Conservation (phyloP, 2,888 invertebrate genomes). For the Lithophane semibrunnea region DNA sequence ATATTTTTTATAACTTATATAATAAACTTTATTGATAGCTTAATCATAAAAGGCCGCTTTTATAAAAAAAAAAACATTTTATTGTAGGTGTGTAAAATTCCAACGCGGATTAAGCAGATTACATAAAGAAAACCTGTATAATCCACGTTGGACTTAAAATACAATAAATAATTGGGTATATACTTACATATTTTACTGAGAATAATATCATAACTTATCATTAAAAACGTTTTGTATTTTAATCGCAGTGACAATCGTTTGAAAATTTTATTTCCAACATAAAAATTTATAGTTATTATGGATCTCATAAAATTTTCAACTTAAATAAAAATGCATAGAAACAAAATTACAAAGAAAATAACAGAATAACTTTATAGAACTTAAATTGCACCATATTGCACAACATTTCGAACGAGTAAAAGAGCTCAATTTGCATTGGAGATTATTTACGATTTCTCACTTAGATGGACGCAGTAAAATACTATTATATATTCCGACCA, state of each 20-base stretch:
- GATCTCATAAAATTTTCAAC: neutral
- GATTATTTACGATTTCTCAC: neutral
- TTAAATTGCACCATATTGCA: neutral
- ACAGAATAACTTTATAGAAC: neutral
- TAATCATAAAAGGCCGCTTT: neutral
- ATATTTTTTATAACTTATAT: neutral
- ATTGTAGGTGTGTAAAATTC: neutral
- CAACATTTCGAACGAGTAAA: neutral
- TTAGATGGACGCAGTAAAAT: neutral
- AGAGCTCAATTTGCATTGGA: slow-evolving; percentile 1
- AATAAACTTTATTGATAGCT: neutral
- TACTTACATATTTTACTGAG: neutral
- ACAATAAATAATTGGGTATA: too few relatives aligned
- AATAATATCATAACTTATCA: neutral
- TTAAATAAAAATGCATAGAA: neutral
- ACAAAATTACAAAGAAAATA: neutral
- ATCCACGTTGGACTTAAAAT: neutral
- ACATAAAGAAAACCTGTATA: neutral
- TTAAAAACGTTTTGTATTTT: too few relatives aligned
- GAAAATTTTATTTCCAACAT: neutral
- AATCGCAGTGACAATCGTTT: neutral
- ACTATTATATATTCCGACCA: slow-evolving; percentile 19
- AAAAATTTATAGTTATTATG: neutral
- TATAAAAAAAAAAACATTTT: neutral
- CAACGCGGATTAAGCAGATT: slow-evolving; percentile 1